These are phyloP conservation scores for Saxicola maurus DNA, from an alignment of 2,797 vertebrate genomes.

Conservation along the genomic window DNA sequence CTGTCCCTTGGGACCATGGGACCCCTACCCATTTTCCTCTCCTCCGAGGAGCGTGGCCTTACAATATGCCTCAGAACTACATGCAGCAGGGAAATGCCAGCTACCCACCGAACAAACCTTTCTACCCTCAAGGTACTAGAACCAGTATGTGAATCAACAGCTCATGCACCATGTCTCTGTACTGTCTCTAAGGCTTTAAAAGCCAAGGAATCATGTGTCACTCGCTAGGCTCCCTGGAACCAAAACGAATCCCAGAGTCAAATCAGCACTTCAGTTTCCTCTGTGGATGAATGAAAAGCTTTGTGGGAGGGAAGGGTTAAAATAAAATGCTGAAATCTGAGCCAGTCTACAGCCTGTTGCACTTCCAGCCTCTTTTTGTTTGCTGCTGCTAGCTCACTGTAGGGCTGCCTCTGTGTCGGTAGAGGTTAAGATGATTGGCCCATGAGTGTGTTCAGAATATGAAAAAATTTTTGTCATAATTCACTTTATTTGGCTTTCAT, in stretches of 20 bases:
- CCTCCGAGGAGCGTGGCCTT: constrained; percentile 90
- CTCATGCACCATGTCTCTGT: constrained; percentile 58
- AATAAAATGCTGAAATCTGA: background rate
- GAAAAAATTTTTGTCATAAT: background rate
- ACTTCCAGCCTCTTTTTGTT: background rate
- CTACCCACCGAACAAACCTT: constrained; percentile 87
- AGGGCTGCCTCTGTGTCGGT: background rate
- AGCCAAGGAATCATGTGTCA: constrained; percentile 18
- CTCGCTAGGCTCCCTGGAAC: background rate
- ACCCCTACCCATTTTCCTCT: constrained; percentile 82
- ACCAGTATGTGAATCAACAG: constrained; percentile 49
- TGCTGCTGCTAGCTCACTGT: background rate
- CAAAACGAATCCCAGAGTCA: background rate
- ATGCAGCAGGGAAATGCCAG: constrained; percentile 89
- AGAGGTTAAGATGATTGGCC: background rate
- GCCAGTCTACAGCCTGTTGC: background rate
- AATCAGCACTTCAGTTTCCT: background rate
- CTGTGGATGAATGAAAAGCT: background rate
- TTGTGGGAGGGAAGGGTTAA: constrained; percentile 46
- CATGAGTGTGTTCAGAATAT: background rate
- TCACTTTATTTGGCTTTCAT: background rate
- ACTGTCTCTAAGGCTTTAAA: constrained; percentile 43
- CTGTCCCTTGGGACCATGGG: constrained; percentile 87
- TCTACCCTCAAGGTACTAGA: constrained; percentile 87
- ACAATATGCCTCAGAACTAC: constrained; percentile 91